These are phyloP conservation scores for Hydrolagus colliei DNA, from an alignment of 2,797 vertebrate species.

Conservation along the genomic window DNA sequence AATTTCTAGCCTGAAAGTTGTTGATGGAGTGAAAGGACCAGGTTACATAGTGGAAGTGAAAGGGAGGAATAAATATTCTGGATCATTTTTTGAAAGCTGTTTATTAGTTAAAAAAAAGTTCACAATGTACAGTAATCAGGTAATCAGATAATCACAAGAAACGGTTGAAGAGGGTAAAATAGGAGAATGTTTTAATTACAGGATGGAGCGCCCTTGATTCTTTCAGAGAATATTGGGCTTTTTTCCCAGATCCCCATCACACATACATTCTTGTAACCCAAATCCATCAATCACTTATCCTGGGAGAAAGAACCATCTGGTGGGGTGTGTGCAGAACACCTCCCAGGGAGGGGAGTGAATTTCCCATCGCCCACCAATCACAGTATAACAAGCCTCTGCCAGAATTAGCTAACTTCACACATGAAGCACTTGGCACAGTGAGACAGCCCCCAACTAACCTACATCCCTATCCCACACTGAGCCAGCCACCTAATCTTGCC, in stretches of 20 bases:
- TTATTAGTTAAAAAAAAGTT: too few species aligned
- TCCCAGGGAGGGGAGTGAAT: background rate
- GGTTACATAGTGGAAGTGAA: too few species aligned
- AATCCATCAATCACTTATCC: slow-evolving; percentile 10
- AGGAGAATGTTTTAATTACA: background rate
- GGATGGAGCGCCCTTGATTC: background rate
- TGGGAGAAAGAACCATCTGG: background rate
- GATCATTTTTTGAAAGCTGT: too few species aligned
- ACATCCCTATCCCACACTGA: background rate
- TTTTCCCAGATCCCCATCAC: background rate
- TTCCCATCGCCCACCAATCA: background rate
- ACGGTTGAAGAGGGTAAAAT: too few species aligned
- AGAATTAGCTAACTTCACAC: background rate
- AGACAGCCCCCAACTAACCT: background rate
- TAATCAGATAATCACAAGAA: too few species aligned
- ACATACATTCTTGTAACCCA: background rate
- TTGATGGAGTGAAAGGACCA: too few species aligned
- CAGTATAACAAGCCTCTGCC: background rate
- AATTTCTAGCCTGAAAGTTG: too few species aligned
- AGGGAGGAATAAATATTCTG: too few species aligned
- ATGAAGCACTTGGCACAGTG: background rate
- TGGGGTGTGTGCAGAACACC: background rate
- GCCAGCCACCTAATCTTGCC: background rate
- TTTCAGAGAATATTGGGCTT: background rate
- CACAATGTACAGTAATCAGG: too few species aligned